These are phyloP conservation scores for Passer domesticus DNA, from an alignment of 2,113 vertebrate genomes.

Conservation along the genomic window DNA sequence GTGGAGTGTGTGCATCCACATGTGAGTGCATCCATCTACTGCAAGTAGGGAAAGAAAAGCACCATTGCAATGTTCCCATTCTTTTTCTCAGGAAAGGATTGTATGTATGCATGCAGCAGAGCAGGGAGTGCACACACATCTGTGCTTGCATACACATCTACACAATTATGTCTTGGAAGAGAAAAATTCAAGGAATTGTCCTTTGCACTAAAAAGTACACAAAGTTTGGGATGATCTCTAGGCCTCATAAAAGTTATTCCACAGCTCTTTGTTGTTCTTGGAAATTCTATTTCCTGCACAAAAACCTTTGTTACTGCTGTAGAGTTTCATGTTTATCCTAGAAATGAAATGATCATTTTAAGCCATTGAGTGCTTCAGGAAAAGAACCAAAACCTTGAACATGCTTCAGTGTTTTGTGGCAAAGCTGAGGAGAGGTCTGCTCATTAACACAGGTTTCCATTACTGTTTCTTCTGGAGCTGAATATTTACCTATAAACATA, in stretches of 20 bases:
- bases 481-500: background rate
- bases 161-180: background rate
- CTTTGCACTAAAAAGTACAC: background rate
- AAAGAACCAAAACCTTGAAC: background rate
- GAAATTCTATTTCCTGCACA: background rate
- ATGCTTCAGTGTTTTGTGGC: background rate
- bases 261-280: background rate
- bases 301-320: background rate
- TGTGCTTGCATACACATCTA: background rate
- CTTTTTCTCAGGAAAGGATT: background rate
- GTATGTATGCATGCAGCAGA: background rate
- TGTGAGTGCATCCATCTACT: rapidly evolving
- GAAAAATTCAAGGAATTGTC: background rate
- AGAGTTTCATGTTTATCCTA: background rate
- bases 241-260: background rate
- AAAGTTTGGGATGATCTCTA: background rate
- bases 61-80: rapidly evolving
- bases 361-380: background rate
- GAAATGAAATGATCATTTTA: background rate
- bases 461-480: background rate
- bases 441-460: background rate
- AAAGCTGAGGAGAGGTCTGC: background rate
- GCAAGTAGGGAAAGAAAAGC: background rate
- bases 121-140: rapidly evolving
- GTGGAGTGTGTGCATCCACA: background rate